Evolutionary conservation across 2,113 vertebrate species (phyloP).

Genomic region (Scalopus aquaticus): DNA sequence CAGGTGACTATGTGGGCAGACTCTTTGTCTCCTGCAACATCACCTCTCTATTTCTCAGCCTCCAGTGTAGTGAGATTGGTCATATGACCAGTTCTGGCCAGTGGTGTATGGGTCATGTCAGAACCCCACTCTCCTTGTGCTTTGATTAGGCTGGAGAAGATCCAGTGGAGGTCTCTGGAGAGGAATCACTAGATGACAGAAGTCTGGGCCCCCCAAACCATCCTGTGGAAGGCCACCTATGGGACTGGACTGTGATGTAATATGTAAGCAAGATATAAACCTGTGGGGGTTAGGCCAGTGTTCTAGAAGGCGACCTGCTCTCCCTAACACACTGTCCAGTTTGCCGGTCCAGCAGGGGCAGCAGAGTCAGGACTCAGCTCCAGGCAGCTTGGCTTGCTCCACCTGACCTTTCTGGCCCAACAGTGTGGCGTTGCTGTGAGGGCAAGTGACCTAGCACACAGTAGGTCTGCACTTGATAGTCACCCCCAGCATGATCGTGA

Average conservation of each 20-base stretch:
- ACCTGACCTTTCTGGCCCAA: too few species aligned
- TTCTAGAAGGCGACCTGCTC: not conserved
- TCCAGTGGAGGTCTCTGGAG: not conserved
- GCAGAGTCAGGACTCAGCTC: not conserved
- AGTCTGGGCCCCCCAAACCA: not conserved
- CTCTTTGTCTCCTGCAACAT: not conserved
- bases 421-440: not conserved
- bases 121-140: not conserved
- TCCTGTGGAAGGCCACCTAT: not conserved
- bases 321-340: not conserved
- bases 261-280: not conserved
- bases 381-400: not conserved
- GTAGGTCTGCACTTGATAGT: not conserved
- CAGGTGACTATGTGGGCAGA: not conserved
- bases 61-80: not conserved
- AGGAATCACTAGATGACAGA: not conserved
- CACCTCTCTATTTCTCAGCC: not conserved
- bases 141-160: not conserved
- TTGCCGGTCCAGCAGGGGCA: not conserved
- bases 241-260: not conserved
- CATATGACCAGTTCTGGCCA: not conserved
- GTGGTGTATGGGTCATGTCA: not conserved
- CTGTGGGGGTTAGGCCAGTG: not conserved
- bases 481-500: not conserved
- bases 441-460: not conserved